Conservation (phyloP, 1,140 invertebrate species). For the Drosophila bocki region DNA sequence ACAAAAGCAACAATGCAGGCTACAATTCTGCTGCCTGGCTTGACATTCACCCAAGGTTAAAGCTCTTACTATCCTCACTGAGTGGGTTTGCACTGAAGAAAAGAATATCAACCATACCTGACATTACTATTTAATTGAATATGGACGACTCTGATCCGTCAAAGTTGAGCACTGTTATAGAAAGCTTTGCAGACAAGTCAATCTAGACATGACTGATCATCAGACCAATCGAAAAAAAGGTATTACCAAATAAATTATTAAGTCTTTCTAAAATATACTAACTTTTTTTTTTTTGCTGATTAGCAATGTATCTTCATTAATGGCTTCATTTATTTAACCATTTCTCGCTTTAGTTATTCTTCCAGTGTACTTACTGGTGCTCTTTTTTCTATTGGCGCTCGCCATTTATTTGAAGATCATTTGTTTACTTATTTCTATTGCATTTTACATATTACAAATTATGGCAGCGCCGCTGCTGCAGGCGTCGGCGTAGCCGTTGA, state of each 20-base stretch:
- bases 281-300: not conserved
- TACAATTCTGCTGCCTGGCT: slow-evolving; percentile 33
- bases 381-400: slow-evolving; percentile 6
- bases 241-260: too few species aligned
- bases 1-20: slow-evolving; percentile 30
- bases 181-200: too few species aligned
- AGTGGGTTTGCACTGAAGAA: slow-evolving; percentile 2
- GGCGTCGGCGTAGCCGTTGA: slow-evolving; percentile 2
- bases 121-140: not conserved
- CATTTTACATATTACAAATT: slow-evolving; percentile 49
- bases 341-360: not conserved
- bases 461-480: slow-evolving; percentile 16
- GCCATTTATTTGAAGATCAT: slow-evolving; percentile 45
- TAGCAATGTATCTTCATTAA: not conserved
- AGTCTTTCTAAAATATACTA: too few species aligned
- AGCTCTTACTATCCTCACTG: slow-evolving; percentile 19
- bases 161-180: too few species aligned
- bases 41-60: slow-evolving; percentile 74
- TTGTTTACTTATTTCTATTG: slow-evolving; percentile 30
- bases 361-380: slow-evolving; percentile 2
- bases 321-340: not conserved
- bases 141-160: too few species aligned
- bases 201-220: too few species aligned
- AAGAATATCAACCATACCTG: not conserved
- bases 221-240: too few species aligned